Conservation (phyloP, 2,113 vertebrate genomes). For the Eudyptes chrysolophus region DNA sequence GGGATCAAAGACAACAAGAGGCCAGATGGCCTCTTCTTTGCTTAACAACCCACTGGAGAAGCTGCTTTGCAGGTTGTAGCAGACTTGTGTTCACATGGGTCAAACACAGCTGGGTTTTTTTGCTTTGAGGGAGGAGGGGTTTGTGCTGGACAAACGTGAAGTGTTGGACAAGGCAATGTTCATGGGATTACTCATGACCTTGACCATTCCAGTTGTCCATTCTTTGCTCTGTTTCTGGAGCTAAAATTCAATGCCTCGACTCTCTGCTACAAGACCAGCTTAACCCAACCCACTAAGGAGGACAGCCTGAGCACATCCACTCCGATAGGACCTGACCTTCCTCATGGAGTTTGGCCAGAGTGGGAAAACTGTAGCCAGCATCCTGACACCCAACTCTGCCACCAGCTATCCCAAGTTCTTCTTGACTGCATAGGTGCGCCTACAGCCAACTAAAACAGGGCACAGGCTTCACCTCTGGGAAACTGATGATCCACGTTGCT, state of each 20-base stretch:
- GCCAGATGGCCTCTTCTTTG: background rate
- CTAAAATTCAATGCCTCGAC: accelerated
- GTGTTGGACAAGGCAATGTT: background rate
- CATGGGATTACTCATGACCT: background rate
- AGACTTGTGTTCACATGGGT: background rate
- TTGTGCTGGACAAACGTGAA: background rate
- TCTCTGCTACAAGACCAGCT: background rate
- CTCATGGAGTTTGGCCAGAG: background rate
- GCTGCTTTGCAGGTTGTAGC: background rate
- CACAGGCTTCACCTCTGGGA: background rate
- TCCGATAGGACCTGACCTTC: background rate
- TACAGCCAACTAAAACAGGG: background rate
- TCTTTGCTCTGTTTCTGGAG: background rate
- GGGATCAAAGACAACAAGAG: background rate
- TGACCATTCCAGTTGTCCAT: background rate
- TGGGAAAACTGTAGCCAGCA: background rate
- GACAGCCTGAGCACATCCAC: background rate
- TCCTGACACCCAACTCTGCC: background rate
- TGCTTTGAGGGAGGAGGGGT: background rate
- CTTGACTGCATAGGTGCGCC: accelerated
- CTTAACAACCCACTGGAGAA: background rate
- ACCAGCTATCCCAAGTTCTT: background rate
- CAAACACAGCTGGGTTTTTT: background rate
- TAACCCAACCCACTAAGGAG: background rate
- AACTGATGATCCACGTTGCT: background rate